Percentiles rank a stretch among this genome's conserved stretches.
phyloP scores from a whole-genome alignment of 2,113 vertebrate genomes.

The Tor tambroides region DNA sequence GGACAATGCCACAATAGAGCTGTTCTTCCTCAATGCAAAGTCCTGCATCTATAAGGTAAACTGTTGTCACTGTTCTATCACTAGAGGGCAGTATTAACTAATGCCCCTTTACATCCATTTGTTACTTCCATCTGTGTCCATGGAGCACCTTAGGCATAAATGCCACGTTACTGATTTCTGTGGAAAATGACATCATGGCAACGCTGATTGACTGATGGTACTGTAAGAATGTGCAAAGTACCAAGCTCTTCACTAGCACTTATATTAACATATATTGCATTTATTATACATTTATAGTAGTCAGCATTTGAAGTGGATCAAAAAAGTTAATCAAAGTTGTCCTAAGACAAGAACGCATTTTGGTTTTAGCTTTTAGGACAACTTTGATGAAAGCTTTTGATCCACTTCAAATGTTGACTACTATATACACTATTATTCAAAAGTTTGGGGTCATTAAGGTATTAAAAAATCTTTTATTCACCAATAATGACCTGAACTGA shows the following conservation, averaged over 20 bases:
- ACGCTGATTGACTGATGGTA: background rate
- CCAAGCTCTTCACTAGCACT: background rate
- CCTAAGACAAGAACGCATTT: too few relatives aligned
- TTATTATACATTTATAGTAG: too few relatives aligned
- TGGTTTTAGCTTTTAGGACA: too few relatives aligned
- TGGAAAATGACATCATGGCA: background rate
- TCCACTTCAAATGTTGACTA: too few relatives aligned
- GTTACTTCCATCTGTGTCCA: background rate
- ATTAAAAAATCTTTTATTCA: background rate
- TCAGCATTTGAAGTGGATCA: too few relatives aligned
- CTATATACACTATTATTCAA: too few relatives aligned
- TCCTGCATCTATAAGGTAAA: slow-evolving; percentile 98
- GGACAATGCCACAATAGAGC: slow-evolving; percentile 96
- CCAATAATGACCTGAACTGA: background rate
- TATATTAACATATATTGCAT: too few relatives aligned
- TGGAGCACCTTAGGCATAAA: background rate
- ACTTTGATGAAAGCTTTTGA: too few relatives aligned
- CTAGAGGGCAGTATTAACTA: background rate
- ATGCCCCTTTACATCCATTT: background rate
- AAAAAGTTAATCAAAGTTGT: too few relatives aligned
- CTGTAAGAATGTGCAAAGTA: background rate
- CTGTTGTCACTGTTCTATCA: background rate
- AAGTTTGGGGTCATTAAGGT: too few relatives aligned
- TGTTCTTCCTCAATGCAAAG: slow-evolving; percentile 98
- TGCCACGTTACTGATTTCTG: background rate